A percentile compares a stretch with the other conserved stretches of the same genome.
These are phyloP conservation scores for Polydrusus cervinus DNA, from an alignment of 2,888 invertebrate species.

Conservation along the genomic window DNA sequence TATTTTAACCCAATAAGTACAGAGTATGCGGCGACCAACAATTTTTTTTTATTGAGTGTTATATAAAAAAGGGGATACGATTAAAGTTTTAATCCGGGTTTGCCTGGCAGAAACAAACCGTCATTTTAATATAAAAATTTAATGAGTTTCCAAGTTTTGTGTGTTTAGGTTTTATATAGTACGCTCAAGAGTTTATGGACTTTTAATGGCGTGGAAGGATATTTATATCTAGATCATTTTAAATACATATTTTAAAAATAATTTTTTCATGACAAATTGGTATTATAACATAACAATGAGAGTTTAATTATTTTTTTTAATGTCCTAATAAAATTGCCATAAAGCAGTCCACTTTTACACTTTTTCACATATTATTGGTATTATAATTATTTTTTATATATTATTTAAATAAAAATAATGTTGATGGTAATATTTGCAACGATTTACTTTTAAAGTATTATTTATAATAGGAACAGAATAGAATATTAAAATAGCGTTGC, in stretches of 20 bases:
- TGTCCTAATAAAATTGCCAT: too few species aligned
- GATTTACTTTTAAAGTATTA: too few species aligned
- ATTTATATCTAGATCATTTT: not conserved
- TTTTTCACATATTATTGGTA: too few species aligned
- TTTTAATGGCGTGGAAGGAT: constrained; percentile 3
- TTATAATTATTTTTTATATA: too few species aligned
- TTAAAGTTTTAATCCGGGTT: constrained; percentile 19
- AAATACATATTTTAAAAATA: not conserved
- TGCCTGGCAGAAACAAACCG: constrained; percentile 4
- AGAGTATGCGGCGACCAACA: not conserved
- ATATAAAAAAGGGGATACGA: constrained; percentile 4
- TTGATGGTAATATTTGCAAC: too few species aligned
- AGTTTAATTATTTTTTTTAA: too few species aligned
- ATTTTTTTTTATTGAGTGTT: constrained; percentile 4
- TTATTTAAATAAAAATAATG: too few species aligned
- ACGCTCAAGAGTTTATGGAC: constrained; percentile 4
- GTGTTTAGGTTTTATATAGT: constrained; percentile 20
- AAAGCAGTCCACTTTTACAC: too few species aligned
- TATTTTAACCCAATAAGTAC: constrained; percentile 8
- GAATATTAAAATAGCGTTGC: too few species aligned
- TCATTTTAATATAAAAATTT: constrained; percentile 36
- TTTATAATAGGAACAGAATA: too few species aligned
- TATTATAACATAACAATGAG: not conserved
- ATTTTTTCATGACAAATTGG: not conserved
- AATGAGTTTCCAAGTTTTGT: constrained; percentile 38